phyloP scores from a whole-genome alignment of 2,113 vertebrate species.

The Scopus umbretta region DNA sequence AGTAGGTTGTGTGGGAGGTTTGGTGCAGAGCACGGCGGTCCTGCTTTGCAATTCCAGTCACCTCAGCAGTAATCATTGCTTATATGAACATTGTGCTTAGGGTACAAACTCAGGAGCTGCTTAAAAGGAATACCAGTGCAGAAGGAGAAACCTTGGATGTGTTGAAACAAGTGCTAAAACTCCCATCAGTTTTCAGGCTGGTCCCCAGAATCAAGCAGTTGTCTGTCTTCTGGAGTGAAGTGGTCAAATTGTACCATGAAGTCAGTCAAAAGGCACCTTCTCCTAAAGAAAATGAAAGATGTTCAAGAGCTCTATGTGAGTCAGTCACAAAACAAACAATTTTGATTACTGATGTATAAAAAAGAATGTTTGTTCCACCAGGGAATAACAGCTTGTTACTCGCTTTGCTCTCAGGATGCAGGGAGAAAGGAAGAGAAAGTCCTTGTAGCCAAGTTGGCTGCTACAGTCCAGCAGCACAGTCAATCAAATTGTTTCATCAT shows the following conservation, averaged over 20 bases:
- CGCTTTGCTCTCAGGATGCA: background rate
- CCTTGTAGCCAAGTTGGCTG: background rate
- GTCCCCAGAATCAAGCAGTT: background rate
- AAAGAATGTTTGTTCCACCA: background rate
- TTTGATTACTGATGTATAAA: background rate
- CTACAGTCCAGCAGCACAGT: constrained; percentile 2
- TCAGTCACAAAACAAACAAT: background rate
- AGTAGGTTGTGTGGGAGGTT: background rate
- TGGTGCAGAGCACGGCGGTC: background rate
- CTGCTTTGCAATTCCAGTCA: background rate
- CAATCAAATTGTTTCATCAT: constrained; percentile 18
- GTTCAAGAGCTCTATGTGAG: background rate
- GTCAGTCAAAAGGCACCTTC: background rate
- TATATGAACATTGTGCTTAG: background rate
- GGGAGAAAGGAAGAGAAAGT: background rate
- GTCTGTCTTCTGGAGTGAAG: background rate
- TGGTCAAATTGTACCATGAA: background rate
- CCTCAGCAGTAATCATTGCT: background rate
- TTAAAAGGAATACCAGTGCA: background rate
- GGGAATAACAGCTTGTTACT: background rate
- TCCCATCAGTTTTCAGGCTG: background rate
- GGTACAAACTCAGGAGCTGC: background rate
- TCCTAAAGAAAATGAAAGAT: background rate
- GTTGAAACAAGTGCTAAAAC: background rate
- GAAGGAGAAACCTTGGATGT: background rate